These are phyloP conservation scores for Xestoiulus laeticollis DNA, from an alignment of 2,888 invertebrate species.

Conservation along the genomic window DNA sequence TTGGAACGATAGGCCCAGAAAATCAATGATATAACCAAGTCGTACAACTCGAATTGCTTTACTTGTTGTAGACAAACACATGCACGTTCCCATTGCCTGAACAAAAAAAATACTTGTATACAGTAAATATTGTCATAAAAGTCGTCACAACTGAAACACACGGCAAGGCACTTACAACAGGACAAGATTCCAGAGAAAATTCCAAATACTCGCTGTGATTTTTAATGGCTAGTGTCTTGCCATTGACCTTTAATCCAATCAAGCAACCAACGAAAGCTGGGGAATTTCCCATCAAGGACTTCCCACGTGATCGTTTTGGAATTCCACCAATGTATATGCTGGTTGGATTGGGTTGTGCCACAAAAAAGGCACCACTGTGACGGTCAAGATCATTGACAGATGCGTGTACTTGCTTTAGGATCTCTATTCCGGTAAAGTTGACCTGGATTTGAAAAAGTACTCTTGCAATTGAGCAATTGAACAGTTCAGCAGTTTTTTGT, in stretches of 20 bases:
- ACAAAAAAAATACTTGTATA: too few species aligned
- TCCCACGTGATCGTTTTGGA: not conserved
- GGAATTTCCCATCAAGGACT: not conserved
- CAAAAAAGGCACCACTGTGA: not conserved
- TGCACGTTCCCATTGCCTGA: not conserved
- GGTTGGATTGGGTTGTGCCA: not conserved
- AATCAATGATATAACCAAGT: constrained; percentile 2
- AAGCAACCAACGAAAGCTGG: not conserved
- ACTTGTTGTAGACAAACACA: not conserved
- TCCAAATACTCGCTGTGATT: constrained; percentile 17
- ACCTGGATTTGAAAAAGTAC: not conserved
- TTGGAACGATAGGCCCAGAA: not conserved
- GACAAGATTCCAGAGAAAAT: not conserved
- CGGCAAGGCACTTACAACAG: not conserved
- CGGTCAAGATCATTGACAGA: not conserved
- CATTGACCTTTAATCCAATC: not conserved
- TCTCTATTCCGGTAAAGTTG: not conserved
- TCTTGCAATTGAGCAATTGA: not conserved
- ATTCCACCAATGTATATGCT: not conserved
- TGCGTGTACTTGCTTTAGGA: not conserved
- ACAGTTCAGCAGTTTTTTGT: not conserved
- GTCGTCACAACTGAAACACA: too few species aligned
- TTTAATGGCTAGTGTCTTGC: not conserved
- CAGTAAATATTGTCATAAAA: too few species aligned
- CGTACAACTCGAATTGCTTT: not conserved